Percentiles rank a stretch among this genome's conserved stretches.
Conservation (phyloP, 1,140 invertebrate genomes). For the Hestina assimilis region DNA sequence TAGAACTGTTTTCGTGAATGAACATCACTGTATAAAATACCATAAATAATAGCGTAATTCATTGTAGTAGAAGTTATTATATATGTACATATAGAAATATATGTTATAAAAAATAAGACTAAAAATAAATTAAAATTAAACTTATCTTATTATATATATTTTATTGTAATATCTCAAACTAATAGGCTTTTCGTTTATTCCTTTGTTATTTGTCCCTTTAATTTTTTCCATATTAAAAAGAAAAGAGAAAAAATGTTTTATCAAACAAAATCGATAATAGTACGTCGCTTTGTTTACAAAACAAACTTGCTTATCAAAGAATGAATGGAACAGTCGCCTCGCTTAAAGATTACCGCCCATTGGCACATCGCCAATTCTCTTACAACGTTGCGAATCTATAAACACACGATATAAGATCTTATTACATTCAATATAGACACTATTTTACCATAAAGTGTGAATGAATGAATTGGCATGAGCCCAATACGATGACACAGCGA, state of each 20-base stretch:
- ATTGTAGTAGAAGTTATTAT: too few species aligned
- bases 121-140: too few species aligned
- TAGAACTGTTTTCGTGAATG: too few species aligned
- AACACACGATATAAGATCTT: slow-evolving; percentile 4
- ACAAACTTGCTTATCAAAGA: slow-evolving; percentile 26
- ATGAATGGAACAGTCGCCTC: slow-evolving; percentile 17
- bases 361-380: slow-evolving; percentile 15
- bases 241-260: slow-evolving; percentile 11
- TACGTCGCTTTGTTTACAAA: slow-evolving; percentile 28
- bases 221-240: too few species aligned
- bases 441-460: neutral
- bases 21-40: too few species aligned
- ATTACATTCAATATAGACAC: neutral
- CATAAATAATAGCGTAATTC: too few species aligned
- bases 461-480: slow-evolving; percentile 39
- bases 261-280: slow-evolving; percentile 12
- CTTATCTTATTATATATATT: too few species aligned
- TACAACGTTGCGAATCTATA: neutral
- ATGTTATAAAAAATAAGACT: too few species aligned
- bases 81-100: too few species aligned
- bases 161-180: too few species aligned
- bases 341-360: slow-evolving; percentile 14
- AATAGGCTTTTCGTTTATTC: too few species aligned
- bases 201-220: too few species aligned
- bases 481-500: slow-evolving; percentile 48